Conservation (phyloP, 1,140 invertebrate species). For the Maniola jurtina region DNA sequence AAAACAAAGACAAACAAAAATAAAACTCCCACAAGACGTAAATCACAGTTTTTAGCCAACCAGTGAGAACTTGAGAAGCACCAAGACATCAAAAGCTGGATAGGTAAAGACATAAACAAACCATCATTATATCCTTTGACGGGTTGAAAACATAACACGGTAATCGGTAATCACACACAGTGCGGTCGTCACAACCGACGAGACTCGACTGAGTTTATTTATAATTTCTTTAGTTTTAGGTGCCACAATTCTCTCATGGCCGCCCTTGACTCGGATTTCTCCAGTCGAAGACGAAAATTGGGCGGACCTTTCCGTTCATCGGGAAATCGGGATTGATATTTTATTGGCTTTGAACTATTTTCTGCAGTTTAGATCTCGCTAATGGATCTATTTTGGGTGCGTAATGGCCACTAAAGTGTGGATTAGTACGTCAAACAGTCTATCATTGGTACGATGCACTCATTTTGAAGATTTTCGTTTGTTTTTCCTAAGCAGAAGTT, state of each 20-base stretch:
- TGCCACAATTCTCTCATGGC: conserved; percentile 44
- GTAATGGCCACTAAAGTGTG: conserved; percentile 20
- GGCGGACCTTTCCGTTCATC: conserved; percentile 11
- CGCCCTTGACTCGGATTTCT: conserved; percentile 44
- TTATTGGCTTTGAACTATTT: conserved; percentile 18
- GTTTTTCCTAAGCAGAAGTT: conserved; percentile 5
- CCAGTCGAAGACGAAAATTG: conserved; percentile 26
- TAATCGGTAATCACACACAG: conserved; percentile 13
- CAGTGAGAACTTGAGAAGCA: background rate
- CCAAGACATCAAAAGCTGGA: conserved; percentile 18
- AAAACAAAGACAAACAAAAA: no score
- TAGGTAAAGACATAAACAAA: conserved; percentile 30
- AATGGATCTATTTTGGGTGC: conserved; percentile 29
- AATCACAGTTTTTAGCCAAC: background rate
- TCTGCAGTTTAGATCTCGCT: conserved; percentile 17
- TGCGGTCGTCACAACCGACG: conserved; percentile 31
- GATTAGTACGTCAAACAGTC: conserved; percentile 22
- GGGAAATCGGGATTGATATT: conserved; percentile 17
- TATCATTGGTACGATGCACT: background rate
- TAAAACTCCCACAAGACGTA: no score
- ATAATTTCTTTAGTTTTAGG: conserved; percentile 63
- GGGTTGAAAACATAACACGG: conserved; percentile 17
- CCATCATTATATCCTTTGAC: conserved; percentile 37
- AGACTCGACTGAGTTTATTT: conserved; percentile 66
- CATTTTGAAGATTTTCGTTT: background rate